Percentiles rank a stretch among this genome's conserved stretches.
phyloP scores from a whole-genome alignment of 2,888 invertebrate species.

The Agriotes lineatus region DNA sequence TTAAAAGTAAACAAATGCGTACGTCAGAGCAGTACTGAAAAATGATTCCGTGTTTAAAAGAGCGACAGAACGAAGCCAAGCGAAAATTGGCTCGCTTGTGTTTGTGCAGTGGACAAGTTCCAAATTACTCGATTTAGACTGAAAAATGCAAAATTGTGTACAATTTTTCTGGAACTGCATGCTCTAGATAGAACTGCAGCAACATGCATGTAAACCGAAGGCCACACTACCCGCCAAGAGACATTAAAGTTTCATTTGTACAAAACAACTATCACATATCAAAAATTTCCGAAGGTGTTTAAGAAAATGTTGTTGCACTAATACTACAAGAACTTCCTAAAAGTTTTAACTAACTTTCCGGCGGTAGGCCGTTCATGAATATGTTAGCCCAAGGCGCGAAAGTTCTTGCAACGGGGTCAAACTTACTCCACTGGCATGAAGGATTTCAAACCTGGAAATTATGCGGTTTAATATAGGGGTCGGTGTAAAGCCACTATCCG shows the following conservation, averaged over 20 bases:
- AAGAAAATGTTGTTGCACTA: slow-evolving; percentile 14
- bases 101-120: slow-evolving; percentile 26
- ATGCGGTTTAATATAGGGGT: slow-evolving; percentile 35
- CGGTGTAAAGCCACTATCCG: slow-evolving; percentile 28
- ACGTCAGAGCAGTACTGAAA: slow-evolving; percentile 4
- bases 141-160: slow-evolving; percentile 8
- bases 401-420: slow-evolving; percentile 30
- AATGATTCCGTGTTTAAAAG: slow-evolving; percentile 7
- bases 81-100: slow-evolving; percentile 21
- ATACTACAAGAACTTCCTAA: slow-evolving; percentile 21
- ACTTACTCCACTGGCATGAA: slow-evolving; percentile 25
- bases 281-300: slow-evolving; percentile 10
- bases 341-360: slow-evolving; percentile 31
- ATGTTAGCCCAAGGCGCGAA: slow-evolving; percentile 32
- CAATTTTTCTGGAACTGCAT: background rate
- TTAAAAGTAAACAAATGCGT: background rate
- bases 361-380: slow-evolving; percentile 33
- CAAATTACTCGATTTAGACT: slow-evolving; percentile 18
- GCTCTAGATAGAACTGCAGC: no score
- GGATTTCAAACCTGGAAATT: slow-evolving; percentile 34
- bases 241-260: background rate
- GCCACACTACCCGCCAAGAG: no score
- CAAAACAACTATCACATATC: background rate
- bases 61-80: slow-evolving; percentile 22
- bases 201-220: no score